Base-by-base conservation (phyloP, 2,888 invertebrate species). In the Ophion ellenae region DNA sequence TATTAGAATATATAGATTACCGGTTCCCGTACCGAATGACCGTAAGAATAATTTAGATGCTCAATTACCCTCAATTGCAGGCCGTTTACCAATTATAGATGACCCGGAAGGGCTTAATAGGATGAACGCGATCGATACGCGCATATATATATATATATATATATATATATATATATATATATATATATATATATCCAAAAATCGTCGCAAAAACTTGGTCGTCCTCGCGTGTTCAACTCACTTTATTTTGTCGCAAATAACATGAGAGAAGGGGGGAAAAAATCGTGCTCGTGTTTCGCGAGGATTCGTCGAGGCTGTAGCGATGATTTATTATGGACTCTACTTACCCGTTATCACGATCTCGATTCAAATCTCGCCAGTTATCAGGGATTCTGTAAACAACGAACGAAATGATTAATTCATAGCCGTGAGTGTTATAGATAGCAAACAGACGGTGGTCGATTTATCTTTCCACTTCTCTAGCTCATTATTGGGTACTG, bases 341-440 rank as follows among this genome's bases (percentile, higher is more conserved):
- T 67, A 80, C 85, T 87, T 61, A 89, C 89, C 89, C 88, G 10
- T 67, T 81, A 81, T 89, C 88, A n/a, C 88, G 89, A 74, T 88
- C 88, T 47, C 88, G 82, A 75, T 87, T 87, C 67, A 89, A 73
- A 74, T 89, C 88, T 59, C 87, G 87, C 88, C 89, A 88, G 70
- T 86, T 84, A 79, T 89, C 87, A 11, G 83, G 75, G 28, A 66
- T 81, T 20, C 87, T 85, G 74, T 10, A 53, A 59, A 76, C 10
- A 74, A 71, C 10, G 11, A 32, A 6, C 9, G 47, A n/a, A 6
- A n/a, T 2, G 17, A 59, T 14, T 9, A 57, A 17, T 32, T 6
- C n/a, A 28, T 1, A 7, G 24, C 61, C 17, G 4, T 17, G 36
- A 36, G 36, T 1, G 32, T 57, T 20, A 14, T n/a, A 2, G 3